phyloP scores from a whole-genome alignment of 2,797 vertebrate genomes.

The Nyctalus aviator region DNA sequence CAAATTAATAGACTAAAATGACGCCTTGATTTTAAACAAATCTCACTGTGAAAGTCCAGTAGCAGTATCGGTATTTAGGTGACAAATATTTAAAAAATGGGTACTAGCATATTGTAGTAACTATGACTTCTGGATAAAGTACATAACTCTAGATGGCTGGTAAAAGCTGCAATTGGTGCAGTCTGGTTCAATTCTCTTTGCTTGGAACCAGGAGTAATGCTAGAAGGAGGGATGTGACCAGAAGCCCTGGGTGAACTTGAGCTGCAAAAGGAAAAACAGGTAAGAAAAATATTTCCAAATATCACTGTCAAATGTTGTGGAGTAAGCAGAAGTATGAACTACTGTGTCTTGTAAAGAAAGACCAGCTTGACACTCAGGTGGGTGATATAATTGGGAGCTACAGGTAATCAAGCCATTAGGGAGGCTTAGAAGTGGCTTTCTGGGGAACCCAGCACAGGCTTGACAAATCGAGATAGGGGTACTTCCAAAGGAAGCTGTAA shows the following conservation, averaged over 20 bases:
- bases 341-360: neutral
- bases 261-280: conserved; percentile 34
- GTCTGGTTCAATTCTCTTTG: conserved; percentile 45
- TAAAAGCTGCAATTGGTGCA: neutral
- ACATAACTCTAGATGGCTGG: conserved; percentile 10
- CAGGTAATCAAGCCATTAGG: neutral
- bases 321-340: neutral
- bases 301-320: neutral
- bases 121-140: neutral
- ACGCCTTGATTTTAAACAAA: conserved; percentile 49
- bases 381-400: neutral
- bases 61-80: neutral
- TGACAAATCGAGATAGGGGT: neutral
- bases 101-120: neutral
- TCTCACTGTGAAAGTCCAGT: conserved; percentile 28
- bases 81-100: conserved; percentile 1
- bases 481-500: neutral
- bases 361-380: neutral
- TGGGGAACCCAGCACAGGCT: neutral
- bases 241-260: conserved; percentile 17
- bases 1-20: conserved; percentile 31
- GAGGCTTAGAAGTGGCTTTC: neutral
- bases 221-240: conserved; percentile 21
- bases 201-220: neutral
- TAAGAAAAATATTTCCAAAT: conserved; percentile 21